Evolutionary conservation across 2,888 invertebrate genomes (phyloP), one percentile per base, ranked within the genome.

Genomic region (Rhagium mordax): DNA sequence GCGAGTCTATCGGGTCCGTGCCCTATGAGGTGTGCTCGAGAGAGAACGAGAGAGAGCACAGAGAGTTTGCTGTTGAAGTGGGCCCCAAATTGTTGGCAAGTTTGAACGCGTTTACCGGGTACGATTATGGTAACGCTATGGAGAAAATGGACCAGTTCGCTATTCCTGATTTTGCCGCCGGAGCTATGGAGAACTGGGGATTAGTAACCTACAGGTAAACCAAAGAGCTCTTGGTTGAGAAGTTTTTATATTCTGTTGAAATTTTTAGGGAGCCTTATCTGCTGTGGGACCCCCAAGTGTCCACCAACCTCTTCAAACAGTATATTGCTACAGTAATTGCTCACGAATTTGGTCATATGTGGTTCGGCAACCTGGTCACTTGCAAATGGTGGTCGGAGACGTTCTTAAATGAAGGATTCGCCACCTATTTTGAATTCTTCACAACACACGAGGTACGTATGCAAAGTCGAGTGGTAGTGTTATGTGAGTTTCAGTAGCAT

Each of bases 271-370:
- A 93, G 84, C 90, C 91, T 3, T 87, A 90, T 0, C 87, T 93
- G 53, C 85, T 93, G 0, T 89, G 89, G 78, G 87, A 89, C 64
- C 83, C 82, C 13, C 70, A 77, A 0, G 85, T 90, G 55, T 89
- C 90, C 0, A 89, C 92, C 29, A 89, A 91, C 49, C 89, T 89
- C 78, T 91, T 92, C 77, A 90, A 91, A 79, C 92, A 94, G 79
- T 89, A 90, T 59, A 90, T 94, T 1, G 92, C 92, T 0, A 90
- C 92, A 24, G 91, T 93, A 0, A 89, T 94, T 2, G 90, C 93
- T 0, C 96, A 96, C 82, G 96, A 96, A 86, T 86, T 95, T 67
- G 92, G 94, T 0, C 96, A 96, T 85, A 94, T 93, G 90, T 95
- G 95, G 95, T 94, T 95, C 80, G 95, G 95, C 5, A 94, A 95